Evolutionary conservation across 2,797 vertebrate species (phyloP).

Genomic region (Pantherophis alleghaniensis): DNA sequence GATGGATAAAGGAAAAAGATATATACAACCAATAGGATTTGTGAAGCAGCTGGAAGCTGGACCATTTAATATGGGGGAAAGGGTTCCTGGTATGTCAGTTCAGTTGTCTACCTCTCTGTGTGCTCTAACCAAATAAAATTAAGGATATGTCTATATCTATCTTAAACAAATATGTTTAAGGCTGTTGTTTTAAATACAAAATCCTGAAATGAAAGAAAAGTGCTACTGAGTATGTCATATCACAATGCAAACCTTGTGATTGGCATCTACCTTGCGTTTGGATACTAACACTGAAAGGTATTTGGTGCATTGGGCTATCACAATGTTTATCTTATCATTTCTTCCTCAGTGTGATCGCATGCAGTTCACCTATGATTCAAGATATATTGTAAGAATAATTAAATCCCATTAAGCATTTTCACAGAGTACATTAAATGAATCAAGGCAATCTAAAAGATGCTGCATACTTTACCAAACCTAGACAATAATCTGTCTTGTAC

Average conservation of each 20-base stretch:
- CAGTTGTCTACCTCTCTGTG: background rate
- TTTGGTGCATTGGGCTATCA: background rate
- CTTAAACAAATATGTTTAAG: background rate
- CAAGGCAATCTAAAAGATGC: background rate
- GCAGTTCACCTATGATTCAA: background rate
- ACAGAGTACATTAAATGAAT: background rate
- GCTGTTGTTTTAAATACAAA: background rate
- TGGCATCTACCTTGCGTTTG: background rate
- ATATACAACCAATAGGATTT: too few species aligned
- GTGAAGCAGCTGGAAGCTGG: too few species aligned
- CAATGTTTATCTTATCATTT: background rate
- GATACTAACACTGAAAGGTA: background rate
- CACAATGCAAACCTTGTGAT: background rate
- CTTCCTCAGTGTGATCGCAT: background rate
- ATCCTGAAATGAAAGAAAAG: background rate
- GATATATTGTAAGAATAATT: background rate
- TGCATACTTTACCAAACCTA: background rate
- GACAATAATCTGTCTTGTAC: background rate
- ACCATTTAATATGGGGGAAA: too few species aligned
- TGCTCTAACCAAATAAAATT: background rate
- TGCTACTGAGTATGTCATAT: background rate
- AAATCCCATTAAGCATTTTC: background rate
- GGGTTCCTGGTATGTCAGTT: background rate
- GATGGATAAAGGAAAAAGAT: background rate
- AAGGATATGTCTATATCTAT: background rate